Percentiles rank a stretch among this genome's conserved stretches.
phyloP scores from a whole-genome alignment of 2,113 vertebrate species.

The Mionectes macconnelli region DNA sequence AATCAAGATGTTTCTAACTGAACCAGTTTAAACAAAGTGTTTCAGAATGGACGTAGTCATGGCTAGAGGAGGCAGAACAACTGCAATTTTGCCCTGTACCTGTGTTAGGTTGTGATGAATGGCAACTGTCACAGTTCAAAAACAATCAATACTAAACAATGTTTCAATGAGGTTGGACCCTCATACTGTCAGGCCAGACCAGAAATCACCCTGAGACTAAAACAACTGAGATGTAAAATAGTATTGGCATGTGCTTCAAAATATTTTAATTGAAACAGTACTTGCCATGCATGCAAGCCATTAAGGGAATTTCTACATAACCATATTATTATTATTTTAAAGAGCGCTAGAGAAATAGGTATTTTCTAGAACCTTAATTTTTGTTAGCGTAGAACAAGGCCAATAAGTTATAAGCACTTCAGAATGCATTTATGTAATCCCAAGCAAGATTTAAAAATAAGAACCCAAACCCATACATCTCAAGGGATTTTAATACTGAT shows the following conservation, averaged over 20 bases:
- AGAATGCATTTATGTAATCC: neutral
- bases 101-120: neutral
- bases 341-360: neutral
- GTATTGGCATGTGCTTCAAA: neutral
- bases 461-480: neutral
- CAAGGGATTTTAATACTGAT: conserved; percentile 56
- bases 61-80: neutral
- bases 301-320: neutral
- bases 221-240: neutral
- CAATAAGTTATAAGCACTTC: neutral
- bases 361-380: neutral
- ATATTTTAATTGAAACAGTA: neutral
- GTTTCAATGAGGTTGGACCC: neutral
- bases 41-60: neutral
- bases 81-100: neutral
- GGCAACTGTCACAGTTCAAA: neutral
- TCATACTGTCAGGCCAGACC: neutral
- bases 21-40: neutral
- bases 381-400: neutral
- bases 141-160: neutral
- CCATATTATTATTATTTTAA: neutral
- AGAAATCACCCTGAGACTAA: neutral
- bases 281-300: neutral
- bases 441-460: neutral
- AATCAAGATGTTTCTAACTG: neutral